Conservation (phyloP, 2,797 vertebrate genomes). For the Distichodus sexfasciatus region DNA sequence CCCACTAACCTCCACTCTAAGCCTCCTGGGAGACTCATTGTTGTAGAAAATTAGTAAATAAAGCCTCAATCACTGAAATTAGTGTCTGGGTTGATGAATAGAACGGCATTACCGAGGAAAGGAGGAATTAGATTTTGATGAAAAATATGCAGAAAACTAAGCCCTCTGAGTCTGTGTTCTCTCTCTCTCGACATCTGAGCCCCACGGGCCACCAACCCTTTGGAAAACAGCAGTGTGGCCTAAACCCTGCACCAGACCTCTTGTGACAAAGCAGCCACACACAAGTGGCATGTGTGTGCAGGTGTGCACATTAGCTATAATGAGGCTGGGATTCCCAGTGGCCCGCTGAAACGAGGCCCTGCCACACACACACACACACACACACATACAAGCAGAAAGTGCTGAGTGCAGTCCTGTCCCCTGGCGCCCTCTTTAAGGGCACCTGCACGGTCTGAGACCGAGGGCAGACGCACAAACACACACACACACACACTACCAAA, state of each 20-base stretch:
- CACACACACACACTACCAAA: no score
- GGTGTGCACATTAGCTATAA: slow-evolving; percentile 21
- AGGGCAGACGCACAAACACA: slow-evolving; percentile 8
- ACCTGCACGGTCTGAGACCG: background rate
- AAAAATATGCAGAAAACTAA: background rate
- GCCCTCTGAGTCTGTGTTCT: background rate
- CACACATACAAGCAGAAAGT: slow-evolving; percentile 7
- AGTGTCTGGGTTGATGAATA: background rate
- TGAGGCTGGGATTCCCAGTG: background rate
- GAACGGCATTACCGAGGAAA: background rate
- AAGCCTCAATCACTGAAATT: background rate
- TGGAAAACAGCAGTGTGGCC: background rate
- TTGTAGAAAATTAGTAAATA: background rate
- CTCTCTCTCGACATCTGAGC: background rate
- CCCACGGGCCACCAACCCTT: background rate
- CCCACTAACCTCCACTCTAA: background rate
- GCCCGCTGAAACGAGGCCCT: slow-evolving; percentile 23
- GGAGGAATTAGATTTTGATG: background rate
- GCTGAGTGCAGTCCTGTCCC: slow-evolving; percentile 1
- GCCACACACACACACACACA: no score
- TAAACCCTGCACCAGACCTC: background rate
- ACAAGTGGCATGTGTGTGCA: slow-evolving; percentile 1
- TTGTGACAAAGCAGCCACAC: slow-evolving; percentile 6
- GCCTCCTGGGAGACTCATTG: background rate
- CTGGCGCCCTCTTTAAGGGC: slow-evolving; percentile 3